A percentile compares a stretch with the other conserved stretches of the same genome.
These are phyloP conservation scores for Momotus momota DNA, from an alignment of 2,797 vertebrate species.

Conservation along the genomic window DNA sequence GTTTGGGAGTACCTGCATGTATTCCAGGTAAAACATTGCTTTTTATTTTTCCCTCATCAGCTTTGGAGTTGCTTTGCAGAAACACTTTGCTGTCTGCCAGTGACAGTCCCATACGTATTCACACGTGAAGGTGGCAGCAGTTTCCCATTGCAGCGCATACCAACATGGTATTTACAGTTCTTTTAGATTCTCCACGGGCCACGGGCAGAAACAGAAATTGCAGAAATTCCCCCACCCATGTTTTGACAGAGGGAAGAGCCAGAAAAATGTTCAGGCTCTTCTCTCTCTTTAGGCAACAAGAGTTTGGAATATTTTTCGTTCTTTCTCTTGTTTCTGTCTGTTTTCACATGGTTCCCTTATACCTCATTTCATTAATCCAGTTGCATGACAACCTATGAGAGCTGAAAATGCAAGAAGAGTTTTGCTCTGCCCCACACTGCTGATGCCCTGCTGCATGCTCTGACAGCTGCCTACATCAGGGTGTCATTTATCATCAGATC, in stretches of 20 bases:
- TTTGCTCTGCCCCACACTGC: neutral
- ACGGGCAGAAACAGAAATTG: neutral
- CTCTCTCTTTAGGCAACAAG: neutral
- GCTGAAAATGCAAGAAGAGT: neutral
- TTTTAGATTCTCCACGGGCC: neutral
- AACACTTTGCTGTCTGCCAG: neutral
- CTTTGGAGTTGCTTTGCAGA: neutral
- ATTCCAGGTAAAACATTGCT: neutral
- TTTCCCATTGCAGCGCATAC: neutral
- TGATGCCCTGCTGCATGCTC: neutral
- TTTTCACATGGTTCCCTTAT: neutral
- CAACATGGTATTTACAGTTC: neutral
- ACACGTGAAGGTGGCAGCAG: neutral
- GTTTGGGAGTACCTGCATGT: neutral
- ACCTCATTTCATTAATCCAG: neutral
- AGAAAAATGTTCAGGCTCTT: neutral
- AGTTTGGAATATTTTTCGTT: neutral
- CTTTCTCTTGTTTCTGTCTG: neutral
- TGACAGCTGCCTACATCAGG: neutral
- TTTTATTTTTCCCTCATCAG: neutral
- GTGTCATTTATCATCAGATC: rapidly evolving
- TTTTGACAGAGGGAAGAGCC: neutral
- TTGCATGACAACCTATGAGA: neutral
- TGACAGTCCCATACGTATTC: neutral
- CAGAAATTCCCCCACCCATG: neutral